Evolutionary conservation across 2,797 vertebrate genomes (phyloP), one percentile per base, ranked within the genome.

Genomic region (Antrozous pallidus): DNA sequence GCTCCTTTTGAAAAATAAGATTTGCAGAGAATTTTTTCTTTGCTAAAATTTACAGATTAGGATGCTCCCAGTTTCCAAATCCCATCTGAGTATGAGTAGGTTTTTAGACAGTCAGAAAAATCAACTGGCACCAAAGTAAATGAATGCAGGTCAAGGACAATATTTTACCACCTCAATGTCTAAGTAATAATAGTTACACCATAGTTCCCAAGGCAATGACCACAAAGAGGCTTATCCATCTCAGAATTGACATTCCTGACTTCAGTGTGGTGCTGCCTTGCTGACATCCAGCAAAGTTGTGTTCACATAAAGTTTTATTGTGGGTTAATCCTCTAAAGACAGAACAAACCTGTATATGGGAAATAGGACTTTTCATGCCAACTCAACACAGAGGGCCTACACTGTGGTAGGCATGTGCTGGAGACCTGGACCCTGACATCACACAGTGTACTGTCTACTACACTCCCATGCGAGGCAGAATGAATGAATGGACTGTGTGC

Each of bases 81-180:
- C 36, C 6, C 22, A 58, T 36, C 47, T 70, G 54, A 90, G 31
- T 11, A 38, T 7, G 11, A 80, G 33, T 2, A 74, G 26, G 24
- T 28, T 82, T 91, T 77, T 22, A 24, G 91, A 73, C 3, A 42
- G 61, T 28, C 47, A 81, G 47, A 77, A 90, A 87, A 81, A 61
- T 24, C 36, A 40, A 22, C 24, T 42, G n/a, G 36, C 3, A 17
- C 47, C 38, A 75, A 85, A 94, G 65, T 28, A 58, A 73, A 12
- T 24, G n/a, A 74, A 56, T 63, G 22, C 16, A 33, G 45, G 18
- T 81, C 31, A 45, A 90, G 58, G 28, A 42, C 0, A 6, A 0
- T 20, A 11, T 9, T 24, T 16, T 3, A 61, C 16, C 22, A 4
- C 5, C 5, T 24, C 45, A 33, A 2, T 61, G 31, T 31, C 24